Conservation (phyloP, 2,888 invertebrate species). For the Stenoptilia bipunctidactyla region DNA sequence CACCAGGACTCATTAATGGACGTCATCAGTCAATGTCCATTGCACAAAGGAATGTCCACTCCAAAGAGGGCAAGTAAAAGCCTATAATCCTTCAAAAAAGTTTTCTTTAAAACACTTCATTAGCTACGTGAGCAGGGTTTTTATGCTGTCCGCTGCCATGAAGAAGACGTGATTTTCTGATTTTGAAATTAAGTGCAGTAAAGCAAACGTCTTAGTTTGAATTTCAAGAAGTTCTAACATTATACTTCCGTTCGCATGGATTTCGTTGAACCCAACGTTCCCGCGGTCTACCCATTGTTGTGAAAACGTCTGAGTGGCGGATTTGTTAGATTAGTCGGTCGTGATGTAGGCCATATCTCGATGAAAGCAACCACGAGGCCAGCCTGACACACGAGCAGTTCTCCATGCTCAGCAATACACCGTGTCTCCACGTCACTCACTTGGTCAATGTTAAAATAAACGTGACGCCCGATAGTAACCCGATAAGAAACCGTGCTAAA, state of each 20-base stretch:
- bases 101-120: no score
- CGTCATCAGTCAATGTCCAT: conserved; percentile 32
- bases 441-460: no score
- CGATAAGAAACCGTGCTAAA: no score
- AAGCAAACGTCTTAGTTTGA: no score
- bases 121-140: no score
- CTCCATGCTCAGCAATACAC: neutral
- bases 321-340: conserved; percentile 30
- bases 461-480: no score
- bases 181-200: no score
- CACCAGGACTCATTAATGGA: conserved; percentile 19
- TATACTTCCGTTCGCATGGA: neutral
- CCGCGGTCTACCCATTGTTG: conserved; percentile 25
- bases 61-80: neutral
- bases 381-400: conserved; percentile 28
- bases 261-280: conserved; percentile 11
- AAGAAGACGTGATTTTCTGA: no score
- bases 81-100: no score
- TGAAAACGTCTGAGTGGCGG: conserved; percentile 12
- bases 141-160: no score
- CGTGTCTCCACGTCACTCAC: neutral
- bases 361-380: conserved; percentile 51
- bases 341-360: conserved; percentile 44
- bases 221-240: neutral
- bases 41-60: conserved; percentile 26